These are phyloP conservation scores for Cerastoderma edule DNA, from an alignment of 2,888 invertebrate genomes.

Conservation along the genomic window DNA sequence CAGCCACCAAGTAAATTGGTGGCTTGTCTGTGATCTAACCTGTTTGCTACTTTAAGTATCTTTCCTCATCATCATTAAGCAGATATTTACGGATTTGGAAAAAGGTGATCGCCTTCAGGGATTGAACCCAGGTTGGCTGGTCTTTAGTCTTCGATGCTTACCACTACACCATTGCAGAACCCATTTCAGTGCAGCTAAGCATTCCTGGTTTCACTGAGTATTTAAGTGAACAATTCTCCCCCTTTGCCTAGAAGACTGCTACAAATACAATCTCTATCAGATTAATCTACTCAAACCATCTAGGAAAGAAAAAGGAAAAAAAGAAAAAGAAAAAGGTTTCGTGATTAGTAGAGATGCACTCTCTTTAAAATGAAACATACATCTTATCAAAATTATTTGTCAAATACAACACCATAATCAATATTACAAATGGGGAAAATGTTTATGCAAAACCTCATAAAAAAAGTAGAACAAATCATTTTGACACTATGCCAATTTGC, in stretches of 20 bases:
- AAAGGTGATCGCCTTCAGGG: no score
- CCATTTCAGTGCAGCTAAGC: background rate
- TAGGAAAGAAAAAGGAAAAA: background rate
- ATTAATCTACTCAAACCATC: no score
- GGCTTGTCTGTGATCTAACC: no score
- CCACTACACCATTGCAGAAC: background rate
- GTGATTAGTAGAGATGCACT: constrained; percentile 14
- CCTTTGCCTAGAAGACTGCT: no score
- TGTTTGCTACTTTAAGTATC: no score
- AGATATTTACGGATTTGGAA: no score
- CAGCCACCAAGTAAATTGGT: no score
- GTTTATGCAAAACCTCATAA: background rate
- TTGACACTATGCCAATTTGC: no score
- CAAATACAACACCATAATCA: background rate
- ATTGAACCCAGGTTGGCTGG: no score
- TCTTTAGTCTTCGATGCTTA: background rate
- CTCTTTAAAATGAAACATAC: background rate
- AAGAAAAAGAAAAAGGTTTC: background rate
- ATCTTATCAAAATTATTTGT: background rate
- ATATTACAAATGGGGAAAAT: background rate
- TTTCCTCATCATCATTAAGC: no score
- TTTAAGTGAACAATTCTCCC: background rate
- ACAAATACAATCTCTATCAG: no score
- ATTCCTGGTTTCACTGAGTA: background rate
- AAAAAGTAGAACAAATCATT: background rate